Evolutionary conservation across 2,113 vertebrate species (phyloP).

Genomic region (Epinephelus lanceolatus): DNA sequence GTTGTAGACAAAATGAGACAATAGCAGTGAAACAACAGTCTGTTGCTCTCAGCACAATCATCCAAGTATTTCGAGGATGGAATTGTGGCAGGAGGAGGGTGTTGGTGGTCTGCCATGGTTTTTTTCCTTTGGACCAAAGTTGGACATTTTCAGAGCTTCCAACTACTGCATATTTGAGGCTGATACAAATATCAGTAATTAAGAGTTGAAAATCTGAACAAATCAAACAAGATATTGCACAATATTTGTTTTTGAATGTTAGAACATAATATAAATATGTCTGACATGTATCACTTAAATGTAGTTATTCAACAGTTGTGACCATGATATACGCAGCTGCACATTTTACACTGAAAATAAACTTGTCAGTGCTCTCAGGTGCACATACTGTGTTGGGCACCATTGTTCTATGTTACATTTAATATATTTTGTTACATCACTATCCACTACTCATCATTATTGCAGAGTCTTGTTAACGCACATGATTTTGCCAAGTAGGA

Average conservation of each 20-base stretch:
- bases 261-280: neutral
- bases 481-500: no score
- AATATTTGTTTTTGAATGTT: neutral
- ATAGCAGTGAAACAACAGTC: neutral
- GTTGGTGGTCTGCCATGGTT: neutral
- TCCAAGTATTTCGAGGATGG: neutral
- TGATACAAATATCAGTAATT: neutral
- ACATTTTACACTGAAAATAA: neutral
- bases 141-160: neutral
- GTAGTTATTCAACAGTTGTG: neutral
- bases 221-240: no score
- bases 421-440: no score
- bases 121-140: neutral
- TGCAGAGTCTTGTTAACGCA: no score
- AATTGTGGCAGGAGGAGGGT: neutral
- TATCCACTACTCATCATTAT: no score
- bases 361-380: neutral
- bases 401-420: neutral
- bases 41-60: neutral
- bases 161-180: neutral
- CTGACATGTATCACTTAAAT: neutral
- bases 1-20: conserved; percentile 6
- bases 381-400: neutral
- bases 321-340: neutral
- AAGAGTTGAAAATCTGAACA: neutral